Percentiles rank a stretch among this genome's conserved stretches.
phyloP scores from a whole-genome alignment of 2,888 invertebrate genomes.

The Melieria omissa region DNA sequence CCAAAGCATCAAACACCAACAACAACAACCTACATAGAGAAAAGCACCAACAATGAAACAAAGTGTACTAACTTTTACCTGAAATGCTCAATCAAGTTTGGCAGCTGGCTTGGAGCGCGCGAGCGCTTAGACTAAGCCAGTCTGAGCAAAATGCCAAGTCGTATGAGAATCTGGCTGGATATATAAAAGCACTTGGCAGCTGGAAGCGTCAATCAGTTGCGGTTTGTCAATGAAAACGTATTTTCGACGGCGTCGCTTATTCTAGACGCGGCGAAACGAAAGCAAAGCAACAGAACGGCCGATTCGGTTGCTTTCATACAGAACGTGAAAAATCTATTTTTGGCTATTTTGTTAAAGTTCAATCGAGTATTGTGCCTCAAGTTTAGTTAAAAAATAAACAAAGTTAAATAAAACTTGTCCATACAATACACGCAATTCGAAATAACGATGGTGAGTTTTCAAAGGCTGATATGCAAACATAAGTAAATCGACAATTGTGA shows the following conservation, averaged over 20 bases:
- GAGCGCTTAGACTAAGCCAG: not conserved
- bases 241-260: not conserved
- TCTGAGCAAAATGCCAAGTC: not conserved
- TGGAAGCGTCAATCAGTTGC: constrained; percentile 34
- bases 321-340: too few species aligned
- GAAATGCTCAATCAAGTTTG: constrained; percentile 22
- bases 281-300: constrained; percentile 16
- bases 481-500: not conserved
- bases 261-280: not conserved
- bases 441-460: constrained; percentile 37
- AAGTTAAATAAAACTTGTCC: not conserved
- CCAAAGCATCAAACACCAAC: too few species aligned
- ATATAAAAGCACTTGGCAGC: constrained; percentile 34
- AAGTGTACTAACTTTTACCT: constrained; percentile 7
- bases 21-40: too few species aligned
- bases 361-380: not conserved
- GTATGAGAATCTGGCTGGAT: not conserved
- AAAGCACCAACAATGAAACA: not conserved
- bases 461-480: not conserved
- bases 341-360: too few species aligned
- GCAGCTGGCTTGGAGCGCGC: constrained; percentile 14
- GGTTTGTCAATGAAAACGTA: constrained; percentile 15
- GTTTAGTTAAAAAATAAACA: not conserved
- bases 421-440: not conserved
- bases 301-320: constrained; percentile 13